Percentiles rank a stretch among this genome's conserved stretches.
Conservation (phyloP, 2,888 invertebrate species). For the Eristalis tenax region DNA sequence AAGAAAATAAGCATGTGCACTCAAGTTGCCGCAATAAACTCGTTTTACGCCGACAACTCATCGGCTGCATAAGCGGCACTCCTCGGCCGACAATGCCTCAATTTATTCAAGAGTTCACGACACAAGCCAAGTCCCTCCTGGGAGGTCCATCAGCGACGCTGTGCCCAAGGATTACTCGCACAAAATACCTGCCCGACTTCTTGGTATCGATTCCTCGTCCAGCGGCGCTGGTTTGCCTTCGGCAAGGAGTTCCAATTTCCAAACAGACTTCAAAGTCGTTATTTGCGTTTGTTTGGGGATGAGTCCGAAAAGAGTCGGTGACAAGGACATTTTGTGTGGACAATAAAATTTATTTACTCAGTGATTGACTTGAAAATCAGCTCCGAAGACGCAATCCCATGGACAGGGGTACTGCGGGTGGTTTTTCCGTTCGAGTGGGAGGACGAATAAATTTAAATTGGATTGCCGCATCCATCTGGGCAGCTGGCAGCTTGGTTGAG, state of each 20-base stretch:
- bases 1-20: conserved; percentile 31
- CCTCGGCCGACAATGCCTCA: conserved; percentile 12
- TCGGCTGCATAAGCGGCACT: conserved; percentile 4
- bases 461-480: conserved; percentile 23
- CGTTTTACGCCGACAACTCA: conserved; percentile 2
- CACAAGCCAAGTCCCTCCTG: background rate
- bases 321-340: conserved; percentile 18
- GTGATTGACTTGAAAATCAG: conserved; percentile 47
- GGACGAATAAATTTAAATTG: conserved; percentile 36
- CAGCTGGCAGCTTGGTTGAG: background rate
- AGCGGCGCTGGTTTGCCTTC: conserved; percentile 26
- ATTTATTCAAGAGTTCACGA: conserved; percentile 21
- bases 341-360: conserved; percentile 59
- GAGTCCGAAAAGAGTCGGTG: conserved; percentile 7
- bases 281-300: background rate
- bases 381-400: background rate
- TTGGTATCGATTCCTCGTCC: conserved; percentile 23
- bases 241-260: conserved; percentile 40
- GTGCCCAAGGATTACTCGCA: background rate
- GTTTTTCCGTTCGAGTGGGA: background rate
- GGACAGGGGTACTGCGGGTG: background rate
- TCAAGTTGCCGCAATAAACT: conserved; percentile 29
- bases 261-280: conserved; percentile 6
- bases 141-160: background rate
- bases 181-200: background rate